Evolutionary conservation across 2,888 invertebrate genomes (phyloP), one percentile per base, ranked within the genome.

Genomic region (Anoplius nigerrimus): DNA sequence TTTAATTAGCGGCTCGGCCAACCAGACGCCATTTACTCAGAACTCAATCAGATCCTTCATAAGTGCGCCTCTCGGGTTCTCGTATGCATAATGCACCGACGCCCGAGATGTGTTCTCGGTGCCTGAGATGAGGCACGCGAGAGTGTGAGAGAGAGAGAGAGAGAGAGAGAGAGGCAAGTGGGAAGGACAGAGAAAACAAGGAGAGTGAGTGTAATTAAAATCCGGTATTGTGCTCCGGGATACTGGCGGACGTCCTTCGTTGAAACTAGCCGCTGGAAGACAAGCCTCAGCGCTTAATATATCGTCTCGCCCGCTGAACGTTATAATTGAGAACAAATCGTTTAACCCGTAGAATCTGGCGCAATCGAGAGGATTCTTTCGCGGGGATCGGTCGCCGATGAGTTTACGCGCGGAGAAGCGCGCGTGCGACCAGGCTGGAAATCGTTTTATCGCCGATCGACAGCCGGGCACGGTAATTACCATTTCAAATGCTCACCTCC

Each of bases 21-120:
- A 85, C 83, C 85, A 84, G 82, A 84, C 83, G 83, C 85, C 85
- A 85, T 82, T 81, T 87, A 87, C 87, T 85, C 86, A 87, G 87
- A 87, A 87, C 87, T 87, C 87, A 87, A 87, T 87, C 87, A 87
- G 87, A 87, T 87, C 86, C 84, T 86, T 87, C 87, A 87, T 87
- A 87, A 86, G 85, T 80, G 75, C 62, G 66, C 69, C 71, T 73
- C 75, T 66, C 66, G 52, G 70, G 73, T 59, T 75, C 79, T 82
- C 80, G 85, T 84, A 87, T 87, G 86, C 87, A 87, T 86, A 87
- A 87, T 86, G 84, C 80, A 79, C 81, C 75, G 76, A 75, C 80
- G 79, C 76, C 71, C 68, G 69, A 34, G 34, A 68, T 70, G 62
- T 72, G 62, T 72, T 66, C 75, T 56, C 22, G 61, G 45, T 59